Percentiles rank a stretch among this genome's conserved stretches.
Evolutionary conservation across 1,140 invertebrate genomes (phyloP).

Genomic region (Temnothorax curvispinosus): DNA sequence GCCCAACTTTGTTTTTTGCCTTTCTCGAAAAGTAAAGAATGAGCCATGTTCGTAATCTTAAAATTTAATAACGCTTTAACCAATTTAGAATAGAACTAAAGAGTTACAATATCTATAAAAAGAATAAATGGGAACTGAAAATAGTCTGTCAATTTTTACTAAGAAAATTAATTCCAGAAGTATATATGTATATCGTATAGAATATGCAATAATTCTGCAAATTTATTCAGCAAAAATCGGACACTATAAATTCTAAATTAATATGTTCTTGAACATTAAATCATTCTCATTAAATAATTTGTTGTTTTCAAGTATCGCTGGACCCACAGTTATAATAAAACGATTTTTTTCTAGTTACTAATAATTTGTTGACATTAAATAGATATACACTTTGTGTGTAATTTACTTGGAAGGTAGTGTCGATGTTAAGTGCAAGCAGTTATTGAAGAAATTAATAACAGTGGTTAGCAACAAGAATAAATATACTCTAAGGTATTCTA

Average conservation of each 20-base stretch:
- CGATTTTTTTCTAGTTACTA: not conserved
- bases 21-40: not conserved
- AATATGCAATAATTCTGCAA: not conserved
- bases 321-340: not conserved
- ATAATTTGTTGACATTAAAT: not conserved
- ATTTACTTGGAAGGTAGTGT: constrained; percentile 18
- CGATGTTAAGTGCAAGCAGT: constrained; percentile 13
- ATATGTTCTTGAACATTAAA: not conserved
- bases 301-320: not conserved
- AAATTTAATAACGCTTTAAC: not conserved
- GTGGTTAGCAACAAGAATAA: constrained; percentile 2
- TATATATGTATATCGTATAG: too few species aligned
- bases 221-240: not conserved
- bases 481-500: not conserved
- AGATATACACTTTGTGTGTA: not conserved
- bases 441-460: constrained; percentile 11
- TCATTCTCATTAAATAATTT: not conserved
- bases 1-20: not conserved
- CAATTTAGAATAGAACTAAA: not conserved
- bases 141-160: not conserved
- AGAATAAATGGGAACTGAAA: not conserved
- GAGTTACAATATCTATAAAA: not conserved
- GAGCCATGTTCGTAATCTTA: not conserved
- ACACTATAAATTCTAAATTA: not conserved
- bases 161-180: not conserved